Evolutionary conservation across 2,797 vertebrate species (phyloP).

Genomic region (Dendrocincla fuliginosa): DNA sequence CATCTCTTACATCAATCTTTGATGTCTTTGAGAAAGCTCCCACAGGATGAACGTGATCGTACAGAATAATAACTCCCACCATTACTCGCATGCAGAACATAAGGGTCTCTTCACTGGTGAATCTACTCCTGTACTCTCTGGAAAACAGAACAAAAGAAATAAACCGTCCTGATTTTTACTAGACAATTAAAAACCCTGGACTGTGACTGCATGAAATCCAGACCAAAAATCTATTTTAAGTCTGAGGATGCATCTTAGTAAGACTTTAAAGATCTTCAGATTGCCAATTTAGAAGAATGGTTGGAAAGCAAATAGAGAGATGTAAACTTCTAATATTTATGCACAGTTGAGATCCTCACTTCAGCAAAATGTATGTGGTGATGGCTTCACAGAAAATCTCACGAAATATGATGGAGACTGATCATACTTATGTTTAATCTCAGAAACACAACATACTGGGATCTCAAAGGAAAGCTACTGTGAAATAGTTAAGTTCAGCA

Average conservation of each 20-base stretch:
- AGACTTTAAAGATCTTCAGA: background rate
- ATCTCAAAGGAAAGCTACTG: background rate
- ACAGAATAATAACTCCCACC: slow-evolving; percentile 99
- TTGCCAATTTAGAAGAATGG: background rate
- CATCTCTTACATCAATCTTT: slow-evolving; percentile 92
- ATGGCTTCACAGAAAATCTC: background rate
- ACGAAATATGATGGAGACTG: slow-evolving; percentile 2
- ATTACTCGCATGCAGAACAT: slow-evolving; percentile 99
- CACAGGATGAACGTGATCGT: slow-evolving; percentile 97
- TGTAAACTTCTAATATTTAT: background rate
- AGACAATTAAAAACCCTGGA: background rate
- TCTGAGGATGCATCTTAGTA: background rate
- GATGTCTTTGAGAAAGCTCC: slow-evolving; percentile 98
- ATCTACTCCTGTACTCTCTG: slow-evolving; percentile 95
- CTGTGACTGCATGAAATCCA: accelerated
- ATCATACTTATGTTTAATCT: background rate
- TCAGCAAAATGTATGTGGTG: background rate
- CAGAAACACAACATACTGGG: background rate
- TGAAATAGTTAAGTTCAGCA: background rate
- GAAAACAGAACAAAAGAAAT: slow-evolving; percentile 4
- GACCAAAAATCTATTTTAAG: background rate
- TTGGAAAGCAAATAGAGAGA: background rate
- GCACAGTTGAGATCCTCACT: background rate
- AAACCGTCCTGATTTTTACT: background rate
- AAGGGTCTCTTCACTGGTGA: slow-evolving; percentile 94